These are phyloP conservation scores for Lepeophtheirus nordmannii DNA, from an alignment of 2,888 invertebrate species.

Conservation along the genomic window DNA sequence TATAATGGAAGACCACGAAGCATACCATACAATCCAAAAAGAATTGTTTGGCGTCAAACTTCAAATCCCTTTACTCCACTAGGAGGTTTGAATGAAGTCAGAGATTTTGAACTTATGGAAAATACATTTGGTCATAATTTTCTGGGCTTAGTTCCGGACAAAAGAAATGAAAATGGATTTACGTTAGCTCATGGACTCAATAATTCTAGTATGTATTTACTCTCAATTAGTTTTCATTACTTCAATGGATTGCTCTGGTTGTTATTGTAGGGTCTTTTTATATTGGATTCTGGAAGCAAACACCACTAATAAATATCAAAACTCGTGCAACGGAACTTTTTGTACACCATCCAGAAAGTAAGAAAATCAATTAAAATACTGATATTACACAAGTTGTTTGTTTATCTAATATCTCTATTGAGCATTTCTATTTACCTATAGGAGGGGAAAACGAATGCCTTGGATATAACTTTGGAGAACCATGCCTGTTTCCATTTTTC, in stretches of 20 bases:
- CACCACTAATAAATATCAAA: too few relatives aligned
- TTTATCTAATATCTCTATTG: too few relatives aligned
- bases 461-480: slow-evolving; percentile 1
- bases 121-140: neutral
- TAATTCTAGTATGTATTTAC: neutral
- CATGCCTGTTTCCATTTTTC: neutral
- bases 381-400: too few relatives aligned
- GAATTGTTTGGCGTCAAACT: neutral
- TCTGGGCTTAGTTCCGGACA: neutral
- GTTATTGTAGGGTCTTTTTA: too few relatives aligned
- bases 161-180: neutral
- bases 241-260: too few relatives aligned
- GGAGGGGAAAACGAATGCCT: neutral
- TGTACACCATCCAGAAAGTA: too few relatives aligned
- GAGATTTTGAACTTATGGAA: neutral
- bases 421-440: too few relatives aligned
- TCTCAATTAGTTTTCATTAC: too few relatives aligned
- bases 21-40: neutral
- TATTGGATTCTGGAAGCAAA: too few relatives aligned
- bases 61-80: neutral
- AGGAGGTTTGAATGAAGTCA: neutral
- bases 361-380: too few relatives aligned
- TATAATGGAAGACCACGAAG: neutral
- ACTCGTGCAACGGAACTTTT: too few relatives aligned
- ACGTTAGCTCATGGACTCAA: neutral